Evolutionary conservation across 64 coral and sea anemone genomes (phyloP).

Genomic region (Hydrozoanthus tunicans): DNA sequence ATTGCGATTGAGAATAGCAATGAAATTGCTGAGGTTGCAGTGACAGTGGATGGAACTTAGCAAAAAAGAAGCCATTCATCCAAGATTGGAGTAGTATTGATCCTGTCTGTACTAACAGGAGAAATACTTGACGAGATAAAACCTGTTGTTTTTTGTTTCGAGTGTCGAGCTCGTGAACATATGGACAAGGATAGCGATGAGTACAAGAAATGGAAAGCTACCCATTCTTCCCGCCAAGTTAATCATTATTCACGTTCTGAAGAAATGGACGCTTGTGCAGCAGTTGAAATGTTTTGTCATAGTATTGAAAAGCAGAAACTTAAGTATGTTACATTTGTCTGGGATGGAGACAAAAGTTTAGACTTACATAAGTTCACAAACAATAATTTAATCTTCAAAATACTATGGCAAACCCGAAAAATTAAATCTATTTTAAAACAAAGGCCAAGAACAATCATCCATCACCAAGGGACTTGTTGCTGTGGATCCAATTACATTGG

Average conservation of each 20-base stretch:
- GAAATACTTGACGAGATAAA: constrained; percentile 28
- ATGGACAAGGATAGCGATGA: constrained; percentile 11
- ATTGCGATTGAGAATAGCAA: background rate
- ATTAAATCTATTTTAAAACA: no score
- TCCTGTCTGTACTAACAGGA: background rate
- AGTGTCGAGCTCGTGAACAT: constrained; percentile 15
- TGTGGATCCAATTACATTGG: no score
- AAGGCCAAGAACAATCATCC: no score
- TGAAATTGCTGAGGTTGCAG: constrained; percentile 9
- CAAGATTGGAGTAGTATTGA: background rate
- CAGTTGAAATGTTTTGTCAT: background rate
- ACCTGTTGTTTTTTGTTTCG: constrained; percentile 33
- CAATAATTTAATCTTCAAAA: no score
- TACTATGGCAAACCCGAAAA: no score
- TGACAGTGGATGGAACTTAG: background rate
- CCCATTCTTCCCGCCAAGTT: constrained; percentile 4
- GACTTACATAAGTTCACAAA: no score
- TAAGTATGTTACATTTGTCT: background rate
- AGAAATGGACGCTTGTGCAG: constrained; percentile 4
- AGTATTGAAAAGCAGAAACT: background rate
- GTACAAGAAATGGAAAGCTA: constrained; percentile 32
- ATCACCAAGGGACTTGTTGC: no score
- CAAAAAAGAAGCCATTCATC: background rate
- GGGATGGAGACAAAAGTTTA: background rate
- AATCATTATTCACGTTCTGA: constrained; percentile 19